These are phyloP conservation scores for Tetramorium bicarinatum DNA, from an alignment of 2,888 invertebrate genomes.

Conservation along the genomic window DNA sequence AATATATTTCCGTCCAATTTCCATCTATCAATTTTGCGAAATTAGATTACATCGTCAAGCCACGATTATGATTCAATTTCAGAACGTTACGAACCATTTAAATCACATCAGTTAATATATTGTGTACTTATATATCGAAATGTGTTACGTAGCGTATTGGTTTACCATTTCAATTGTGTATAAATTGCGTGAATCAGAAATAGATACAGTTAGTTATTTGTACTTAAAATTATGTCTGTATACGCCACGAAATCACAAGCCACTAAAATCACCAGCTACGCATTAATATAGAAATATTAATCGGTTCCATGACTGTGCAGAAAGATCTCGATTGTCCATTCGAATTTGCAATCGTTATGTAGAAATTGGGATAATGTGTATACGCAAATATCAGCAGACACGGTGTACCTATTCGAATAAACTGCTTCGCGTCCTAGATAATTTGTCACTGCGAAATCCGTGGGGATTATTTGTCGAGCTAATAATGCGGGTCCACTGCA, in stretches of 20 bases:
- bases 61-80: conserved; percentile 15
- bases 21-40: not conserved
- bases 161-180: not conserved
- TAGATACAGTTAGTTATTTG: conserved; percentile 26
- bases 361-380: conserved; percentile 72
- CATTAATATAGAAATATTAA: conserved; percentile 44
- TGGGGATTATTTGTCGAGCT: conserved; percentile 84
- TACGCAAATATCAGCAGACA: conserved; percentile 75
- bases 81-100: not conserved
- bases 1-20: not conserved
- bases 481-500: conserved; percentile 83
- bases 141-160: not conserved
- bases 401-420: conserved; percentile 81
- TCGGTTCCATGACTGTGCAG: conserved; percentile 45
- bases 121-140: not conserved
- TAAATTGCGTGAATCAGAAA: conserved; percentile 20
- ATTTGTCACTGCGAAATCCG: conserved; percentile 84
- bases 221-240: not conserved
- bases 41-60: conserved; percentile 5
- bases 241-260: conserved; percentile 17
- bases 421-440: conserved; percentile 82
- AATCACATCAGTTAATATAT: conserved; percentile 16
- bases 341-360: conserved; percentile 71
- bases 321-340: conserved; percentile 69
- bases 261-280: conserved; percentile 5